phyloP scores from a whole-genome alignment of 2,888 invertebrate species.

The Stenotaenia linearis region DNA sequence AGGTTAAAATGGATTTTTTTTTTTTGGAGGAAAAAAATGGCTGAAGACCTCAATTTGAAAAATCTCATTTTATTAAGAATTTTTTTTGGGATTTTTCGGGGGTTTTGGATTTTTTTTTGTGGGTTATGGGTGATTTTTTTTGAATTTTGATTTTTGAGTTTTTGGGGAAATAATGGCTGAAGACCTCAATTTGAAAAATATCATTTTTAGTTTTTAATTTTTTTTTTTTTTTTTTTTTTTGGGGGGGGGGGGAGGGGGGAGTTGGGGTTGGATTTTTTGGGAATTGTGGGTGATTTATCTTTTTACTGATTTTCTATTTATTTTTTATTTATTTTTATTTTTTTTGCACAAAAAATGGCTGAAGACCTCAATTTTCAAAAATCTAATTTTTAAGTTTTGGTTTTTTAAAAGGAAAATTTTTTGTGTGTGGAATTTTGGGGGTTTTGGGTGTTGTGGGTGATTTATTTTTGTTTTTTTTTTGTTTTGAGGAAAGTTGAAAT shows the following conservation, averaged over 20 bases:
- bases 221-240: background rate
- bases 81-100: background rate
- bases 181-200: background rate
- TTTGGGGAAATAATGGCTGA: background rate
- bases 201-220: background rate
- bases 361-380: background rate
- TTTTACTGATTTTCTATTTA: no score
- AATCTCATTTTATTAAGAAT: background rate
- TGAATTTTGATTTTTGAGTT: background rate
- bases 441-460: no score
- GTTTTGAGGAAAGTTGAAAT: no score
- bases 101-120: background rate
- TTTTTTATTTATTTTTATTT: no score
- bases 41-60: background rate
- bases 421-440: no score
- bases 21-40: background rate
- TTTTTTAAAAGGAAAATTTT: no score
- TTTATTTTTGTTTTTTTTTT: no score
- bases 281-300: no score
- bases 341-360: background rate
- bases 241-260: no score
- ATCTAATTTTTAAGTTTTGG: background rate
- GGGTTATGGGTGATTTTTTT: background rate
- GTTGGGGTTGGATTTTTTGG: no score
- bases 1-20: no score